Base-by-base conservation (phyloP, 2,797 vertebrate species). In the Amphiprion clarkii region DNA sequence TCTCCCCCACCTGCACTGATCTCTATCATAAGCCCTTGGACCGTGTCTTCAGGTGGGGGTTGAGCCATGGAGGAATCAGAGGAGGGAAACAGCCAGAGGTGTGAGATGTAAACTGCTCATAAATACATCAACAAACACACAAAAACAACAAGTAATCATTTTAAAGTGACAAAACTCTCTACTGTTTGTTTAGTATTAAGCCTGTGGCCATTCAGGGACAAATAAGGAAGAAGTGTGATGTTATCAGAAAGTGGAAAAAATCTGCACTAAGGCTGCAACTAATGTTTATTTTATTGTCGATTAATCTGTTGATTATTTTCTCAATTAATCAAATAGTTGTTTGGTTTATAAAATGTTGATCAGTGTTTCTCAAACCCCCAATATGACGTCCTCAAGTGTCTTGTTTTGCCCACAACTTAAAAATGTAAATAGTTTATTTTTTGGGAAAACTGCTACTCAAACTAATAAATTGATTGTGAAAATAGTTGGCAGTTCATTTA, bases 1-100 rank as follows among this genome's bases (percentile, higher is more conserved):
- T 91, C 78, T 88, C 88, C 81, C 12, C 56, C 87, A 92, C 90
- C 92, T 91, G 85, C 67, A 67, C 74, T 80, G 92, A 94, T 93
- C 87, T 76, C 76, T 91, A 94, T 93, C 92, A 71, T 72, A 81
- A 89, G 84, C 79, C 71, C 84, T 70, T 90, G 77, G 89, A 91
- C 87, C 70, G 64, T 88, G 89, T 86, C 80, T 48, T 25, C n/a
- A 27, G 55, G 64, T 64, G 64, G 78, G 79, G 82, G 56, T 62
- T 78, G 78, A 89, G 19, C 36, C 42, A 48, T 7, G 56, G 70
- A 67, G 58, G 73, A 76, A 79, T 75, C 54, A 36, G 17, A 23
- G 23, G 23, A 23, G 3, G n/a, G 31, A 53, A 81, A 63, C 6
- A 46, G 51, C 51, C 12, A 17, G n/a, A 53, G 31, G 3, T 33